Conservation (phyloP, 1,140 invertebrate species). For the Aphis gossypii region DNA sequence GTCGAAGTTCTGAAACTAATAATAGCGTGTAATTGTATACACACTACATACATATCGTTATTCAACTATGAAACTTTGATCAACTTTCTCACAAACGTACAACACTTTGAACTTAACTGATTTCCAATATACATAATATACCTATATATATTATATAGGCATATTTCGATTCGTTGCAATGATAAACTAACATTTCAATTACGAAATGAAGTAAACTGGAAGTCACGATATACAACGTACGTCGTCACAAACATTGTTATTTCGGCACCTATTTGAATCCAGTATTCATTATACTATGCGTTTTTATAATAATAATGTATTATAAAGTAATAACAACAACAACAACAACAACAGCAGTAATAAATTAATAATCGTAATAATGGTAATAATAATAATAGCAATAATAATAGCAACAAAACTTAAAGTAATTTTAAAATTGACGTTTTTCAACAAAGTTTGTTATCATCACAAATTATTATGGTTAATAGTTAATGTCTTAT, state of each 20-base stretch:
- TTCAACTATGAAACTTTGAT: neutral
- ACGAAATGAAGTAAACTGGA: neutral
- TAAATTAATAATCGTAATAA: neutral
- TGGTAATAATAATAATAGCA: neutral
- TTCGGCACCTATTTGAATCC: neutral
- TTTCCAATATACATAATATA: neutral
- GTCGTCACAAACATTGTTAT: neutral
- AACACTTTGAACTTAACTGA: neutral
- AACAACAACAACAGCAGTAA: neutral
- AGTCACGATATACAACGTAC: neutral
- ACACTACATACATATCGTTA: neutral
- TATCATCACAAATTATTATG: neutral
- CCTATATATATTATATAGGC: neutral
- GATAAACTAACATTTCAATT: slow-evolving; percentile 23
- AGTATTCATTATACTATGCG: neutral
- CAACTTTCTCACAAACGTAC: neutral
- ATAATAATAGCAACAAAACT: neutral
- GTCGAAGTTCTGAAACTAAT: neutral
- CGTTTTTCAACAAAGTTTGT: neutral
- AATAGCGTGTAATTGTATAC: neutral
- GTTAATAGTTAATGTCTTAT: neutral
- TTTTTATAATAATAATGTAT: neutral
- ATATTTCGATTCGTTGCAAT: neutral
- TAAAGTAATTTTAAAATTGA: neutral
- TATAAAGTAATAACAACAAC: neutral